Evolutionary conservation across 2,888 invertebrate genomes (phyloP).

Genomic region (Gibbula magus): DNA sequence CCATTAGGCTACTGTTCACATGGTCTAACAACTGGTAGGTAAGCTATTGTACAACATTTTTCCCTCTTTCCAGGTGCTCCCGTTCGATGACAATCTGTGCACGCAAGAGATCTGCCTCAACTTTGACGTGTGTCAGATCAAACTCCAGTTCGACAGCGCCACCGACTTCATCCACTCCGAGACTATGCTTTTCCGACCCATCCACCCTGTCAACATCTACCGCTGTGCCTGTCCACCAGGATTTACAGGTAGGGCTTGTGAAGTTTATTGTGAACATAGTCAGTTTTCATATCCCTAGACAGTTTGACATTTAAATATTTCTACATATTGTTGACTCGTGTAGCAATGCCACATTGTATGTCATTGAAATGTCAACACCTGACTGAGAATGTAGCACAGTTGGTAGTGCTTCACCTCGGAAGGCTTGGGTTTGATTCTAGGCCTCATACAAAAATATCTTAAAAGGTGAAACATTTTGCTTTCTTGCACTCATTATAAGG

Average conservation of each 20-base stretch:
- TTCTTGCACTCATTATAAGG: too few species aligned
- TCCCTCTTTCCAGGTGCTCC: conserved; percentile 81
- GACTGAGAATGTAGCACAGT: too few species aligned
- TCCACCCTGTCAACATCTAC: conserved; percentile 95
- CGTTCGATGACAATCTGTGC: conserved; percentile 97
- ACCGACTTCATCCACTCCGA: conserved; percentile 91
- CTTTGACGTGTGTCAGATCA: conserved; percentile 92
- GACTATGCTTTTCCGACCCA: conserved; percentile 93
- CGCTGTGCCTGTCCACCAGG: conserved; percentile 93
- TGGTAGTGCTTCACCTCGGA: too few species aligned
- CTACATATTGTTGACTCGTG: background rate
- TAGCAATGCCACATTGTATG: background rate
- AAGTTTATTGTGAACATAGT: too few species aligned
- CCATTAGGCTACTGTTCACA: too few species aligned
- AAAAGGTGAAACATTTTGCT: too few species aligned
- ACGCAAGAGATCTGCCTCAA: conserved; percentile 95
- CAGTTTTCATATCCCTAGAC: too few species aligned
- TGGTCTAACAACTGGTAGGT: too few species aligned
- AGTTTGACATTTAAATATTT: background rate
- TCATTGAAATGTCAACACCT: background rate
- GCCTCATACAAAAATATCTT: too few species aligned
- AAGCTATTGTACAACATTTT: background rate
- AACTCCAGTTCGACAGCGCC: conserved; percentile 92
- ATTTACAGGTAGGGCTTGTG: conserved; percentile 84
- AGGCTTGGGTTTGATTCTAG: too few species aligned